These are phyloP conservation scores for Helarctos malayanus DNA, from an alignment of 2,797 vertebrate genomes.

Conservation along the genomic window DNA sequence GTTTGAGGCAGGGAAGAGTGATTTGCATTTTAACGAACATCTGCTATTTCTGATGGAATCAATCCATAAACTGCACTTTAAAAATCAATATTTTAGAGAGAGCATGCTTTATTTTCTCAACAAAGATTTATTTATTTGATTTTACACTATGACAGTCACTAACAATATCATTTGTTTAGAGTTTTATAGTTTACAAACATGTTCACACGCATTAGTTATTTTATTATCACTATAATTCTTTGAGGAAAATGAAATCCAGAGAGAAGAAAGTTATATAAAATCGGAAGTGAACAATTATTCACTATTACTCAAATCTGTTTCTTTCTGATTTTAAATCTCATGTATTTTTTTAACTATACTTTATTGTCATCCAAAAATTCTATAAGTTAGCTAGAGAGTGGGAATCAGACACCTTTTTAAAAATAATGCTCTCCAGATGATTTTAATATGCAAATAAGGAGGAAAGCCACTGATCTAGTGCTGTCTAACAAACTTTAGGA, in stretches of 20 bases:
- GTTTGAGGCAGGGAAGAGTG: not conserved
- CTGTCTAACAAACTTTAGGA: not conserved
- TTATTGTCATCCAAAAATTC: not conserved
- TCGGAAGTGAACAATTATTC: not conserved
- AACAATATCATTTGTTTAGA: not conserved
- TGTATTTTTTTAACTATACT: not conserved
- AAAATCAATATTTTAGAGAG: not conserved
- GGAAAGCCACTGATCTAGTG: not conserved
- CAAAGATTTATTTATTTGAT: not conserved
- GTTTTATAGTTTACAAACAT: not conserved
- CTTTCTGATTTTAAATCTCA: not conserved
- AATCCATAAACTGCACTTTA: not conserved
- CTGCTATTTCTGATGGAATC: not conserved
- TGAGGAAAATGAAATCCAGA: slow-evolving; percentile 27
- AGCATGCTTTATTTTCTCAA: not conserved
- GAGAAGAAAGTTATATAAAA: not conserved
- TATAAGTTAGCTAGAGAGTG: not conserved
- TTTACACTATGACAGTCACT: not conserved
- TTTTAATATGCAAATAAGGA: not conserved
- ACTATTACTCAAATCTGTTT: not conserved
- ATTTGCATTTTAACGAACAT: not conserved
- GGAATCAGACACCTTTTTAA: not conserved
- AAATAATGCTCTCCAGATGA: not conserved
- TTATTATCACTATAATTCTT: not conserved
- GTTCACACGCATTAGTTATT: not conserved